Evolutionary conservation across 1,140 invertebrate species (phyloP).

Genomic region (Nilaparvata lugens): DNA sequence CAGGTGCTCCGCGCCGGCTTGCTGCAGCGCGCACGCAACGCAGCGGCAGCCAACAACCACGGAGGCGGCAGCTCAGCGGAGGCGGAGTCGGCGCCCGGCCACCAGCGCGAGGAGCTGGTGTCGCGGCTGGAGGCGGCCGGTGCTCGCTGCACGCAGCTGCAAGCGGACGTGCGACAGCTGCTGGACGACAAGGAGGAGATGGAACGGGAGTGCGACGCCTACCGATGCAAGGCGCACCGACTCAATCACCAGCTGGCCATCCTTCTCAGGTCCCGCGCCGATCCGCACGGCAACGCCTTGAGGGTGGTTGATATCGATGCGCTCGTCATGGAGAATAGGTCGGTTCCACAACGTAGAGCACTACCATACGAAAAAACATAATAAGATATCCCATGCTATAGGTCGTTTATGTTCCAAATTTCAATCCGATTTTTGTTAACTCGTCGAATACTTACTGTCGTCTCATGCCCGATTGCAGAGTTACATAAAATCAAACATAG

Average conservation of each 20-base stretch:
- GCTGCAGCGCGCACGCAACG: constrained; percentile 19
- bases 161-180: constrained; percentile 62
- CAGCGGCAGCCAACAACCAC: constrained; percentile 22
- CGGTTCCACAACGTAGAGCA: no score
- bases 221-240: constrained; percentile 72
- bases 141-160: constrained; percentile 45
- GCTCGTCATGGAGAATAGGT: constrained; percentile 69
- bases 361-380: no score
- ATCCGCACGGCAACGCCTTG: constrained; percentile 38
- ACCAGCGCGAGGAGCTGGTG: constrained; percentile 31
- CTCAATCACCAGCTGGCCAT: constrained; percentile 73
- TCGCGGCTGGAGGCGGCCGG: constrained; percentile 8
- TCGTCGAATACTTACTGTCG: no score
- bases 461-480: no score
- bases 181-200: constrained; percentile 82
- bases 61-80: constrained; percentile 19
- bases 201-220: constrained; percentile 70
- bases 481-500: no score
- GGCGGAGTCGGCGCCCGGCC: neutral
- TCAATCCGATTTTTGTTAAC: no score
- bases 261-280: constrained; percentile 38
- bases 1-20: constrained; percentile 30
- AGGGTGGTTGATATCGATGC: constrained; percentile 70
- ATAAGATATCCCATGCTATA: no score
- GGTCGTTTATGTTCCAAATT: no score